Evolutionary conservation across 2,113 vertebrate genomes (phyloP).

Genomic region (Platichthys stellatus): DNA sequence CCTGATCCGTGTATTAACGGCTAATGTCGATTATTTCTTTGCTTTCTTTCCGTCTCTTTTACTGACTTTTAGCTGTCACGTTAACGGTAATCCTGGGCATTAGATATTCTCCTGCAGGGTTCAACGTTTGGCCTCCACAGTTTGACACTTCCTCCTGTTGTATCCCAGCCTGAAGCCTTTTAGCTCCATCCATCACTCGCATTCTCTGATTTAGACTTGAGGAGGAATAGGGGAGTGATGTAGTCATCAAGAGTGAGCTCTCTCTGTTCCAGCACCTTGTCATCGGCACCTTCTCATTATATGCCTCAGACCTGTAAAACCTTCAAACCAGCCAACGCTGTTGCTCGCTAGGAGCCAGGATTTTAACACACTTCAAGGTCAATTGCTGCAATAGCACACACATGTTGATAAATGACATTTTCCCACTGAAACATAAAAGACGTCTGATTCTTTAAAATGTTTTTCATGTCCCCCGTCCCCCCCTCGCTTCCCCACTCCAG

Average conservation of each 20-base stretch:
- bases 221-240: slow-evolving; percentile 35
- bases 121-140: slow-evolving; percentile 33
- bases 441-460: slow-evolving; percentile 14
- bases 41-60: slow-evolving; percentile 8
- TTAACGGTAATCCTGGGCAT: slow-evolving; percentile 22
- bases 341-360: slow-evolving; percentile 56
- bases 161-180: slow-evolving; percentile 35
- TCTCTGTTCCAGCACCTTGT: slow-evolving; percentile 62
- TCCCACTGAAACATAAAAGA: slow-evolving; percentile 45
- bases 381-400: slow-evolving; percentile 54
- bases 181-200: slow-evolving; percentile 43
- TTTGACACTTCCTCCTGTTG: slow-evolving; percentile 47
- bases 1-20: not conserved
- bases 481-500: not conserved
- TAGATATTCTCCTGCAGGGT: slow-evolving; percentile 11
- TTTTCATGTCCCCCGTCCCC: slow-evolving; percentile 12
- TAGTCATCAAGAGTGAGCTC: slow-evolving; percentile 36
- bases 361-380: slow-evolving; percentile 62
- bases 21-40: slow-evolving; percentile 5
- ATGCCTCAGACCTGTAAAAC: slow-evolving; percentile 45
- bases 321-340: slow-evolving; percentile 52
- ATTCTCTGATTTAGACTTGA: slow-evolving; percentile 33
- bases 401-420: slow-evolving; percentile 58
- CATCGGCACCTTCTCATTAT: slow-evolving; percentile 70
- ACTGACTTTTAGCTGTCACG: slow-evolving; percentile 2